phyloP scores from a whole-genome alignment of 2,888 invertebrate genomes.

The Leptinotarsa peninsularis region DNA sequence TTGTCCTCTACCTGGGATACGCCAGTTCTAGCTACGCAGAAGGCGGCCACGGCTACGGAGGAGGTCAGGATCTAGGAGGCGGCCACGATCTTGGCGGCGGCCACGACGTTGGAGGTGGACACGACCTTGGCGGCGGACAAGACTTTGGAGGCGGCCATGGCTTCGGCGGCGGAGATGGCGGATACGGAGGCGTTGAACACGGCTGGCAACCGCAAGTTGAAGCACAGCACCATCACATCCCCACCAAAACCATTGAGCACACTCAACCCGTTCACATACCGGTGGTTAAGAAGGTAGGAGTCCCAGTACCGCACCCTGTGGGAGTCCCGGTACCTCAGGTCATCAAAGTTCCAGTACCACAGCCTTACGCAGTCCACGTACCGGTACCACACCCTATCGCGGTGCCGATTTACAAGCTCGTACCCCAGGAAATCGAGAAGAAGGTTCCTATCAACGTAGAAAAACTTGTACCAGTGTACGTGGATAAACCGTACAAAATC shows the following conservation, averaged over 20 bases:
- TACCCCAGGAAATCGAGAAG: constrained; percentile 79
- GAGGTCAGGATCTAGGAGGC: constrained; percentile 53
- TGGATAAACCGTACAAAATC: constrained; percentile 81
- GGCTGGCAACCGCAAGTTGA: constrained; percentile 66
- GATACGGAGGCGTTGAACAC: constrained; percentile 63
- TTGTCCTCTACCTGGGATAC: constrained; percentile 53
- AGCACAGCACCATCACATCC: constrained; percentile 67
- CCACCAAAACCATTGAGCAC: constrained; percentile 75
- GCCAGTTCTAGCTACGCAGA: constrained; percentile 57
- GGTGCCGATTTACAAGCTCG: constrained; percentile 79
- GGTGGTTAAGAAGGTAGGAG: constrained; percentile 78
- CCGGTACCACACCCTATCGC: constrained; percentile 79
- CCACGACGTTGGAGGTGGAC: constrained; percentile 51
- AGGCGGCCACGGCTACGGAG: constrained; percentile 54
- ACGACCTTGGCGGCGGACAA: constrained; percentile 58
- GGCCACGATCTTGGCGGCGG: constrained; percentile 62
- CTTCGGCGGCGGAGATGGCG: constrained; percentile 67
- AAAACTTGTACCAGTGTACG: constrained; percentile 77
- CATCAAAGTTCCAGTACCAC: constrained; percentile 79
- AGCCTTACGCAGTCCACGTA: constrained; percentile 80
- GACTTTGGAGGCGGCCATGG: constrained; percentile 65
- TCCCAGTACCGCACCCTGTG: constrained; percentile 80
- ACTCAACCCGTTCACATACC: constrained; percentile 78
- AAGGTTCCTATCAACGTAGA: constrained; percentile 81
- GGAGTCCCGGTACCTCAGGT: constrained; percentile 78